Percentiles rank a stretch among this genome's conserved stretches.
Conservation (phyloP, 1,140 invertebrate genomes). For the Drosophila elegans region DNA sequence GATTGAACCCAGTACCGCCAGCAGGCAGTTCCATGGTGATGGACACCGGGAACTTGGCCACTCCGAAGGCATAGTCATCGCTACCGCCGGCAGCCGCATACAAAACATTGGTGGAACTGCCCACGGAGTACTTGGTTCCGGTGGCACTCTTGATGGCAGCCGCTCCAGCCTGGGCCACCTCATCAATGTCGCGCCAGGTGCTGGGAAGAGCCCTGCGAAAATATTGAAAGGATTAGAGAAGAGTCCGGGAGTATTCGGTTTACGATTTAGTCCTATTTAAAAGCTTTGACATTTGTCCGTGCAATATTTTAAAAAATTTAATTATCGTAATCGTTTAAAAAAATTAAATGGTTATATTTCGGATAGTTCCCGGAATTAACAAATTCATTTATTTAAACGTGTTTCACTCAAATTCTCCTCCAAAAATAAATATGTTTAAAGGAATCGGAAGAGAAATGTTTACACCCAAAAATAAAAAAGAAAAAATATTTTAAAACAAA, state of each 20-base stretch:
- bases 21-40: slow-evolving; percentile 90
- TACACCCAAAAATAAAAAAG: too few species aligned
- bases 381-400: too few species aligned
- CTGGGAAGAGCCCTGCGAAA: slow-evolving; percentile 61
- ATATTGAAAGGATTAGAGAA: not conserved
- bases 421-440: too few species aligned
- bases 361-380: too few species aligned
- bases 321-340: too few species aligned
- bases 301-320: too few species aligned
- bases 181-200: slow-evolving; percentile 77
- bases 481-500: too few species aligned
- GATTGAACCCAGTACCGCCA: slow-evolving; percentile 87
- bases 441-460: too few species aligned
- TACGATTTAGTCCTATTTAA: too few species aligned
- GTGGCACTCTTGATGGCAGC: slow-evolving; percentile 84
- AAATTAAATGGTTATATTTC: too few species aligned
- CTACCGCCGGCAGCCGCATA: slow-evolving; percentile 87
- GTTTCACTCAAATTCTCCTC: too few species aligned
- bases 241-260: not conserved
- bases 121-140: slow-evolving; percentile 87
- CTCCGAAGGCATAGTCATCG: slow-evolving; percentile 88
- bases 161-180: slow-evolving; percentile 84
- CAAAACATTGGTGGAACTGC: slow-evolving; percentile 88
- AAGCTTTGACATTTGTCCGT: too few species aligned
- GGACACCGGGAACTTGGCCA: slow-evolving; percentile 87